Percentiles rank a stretch among this genome's conserved stretches.
Evolutionary conservation across 2,113 vertebrate genomes (phyloP).

Genomic region (Calyptommatus sinebrachiatus): DNA sequence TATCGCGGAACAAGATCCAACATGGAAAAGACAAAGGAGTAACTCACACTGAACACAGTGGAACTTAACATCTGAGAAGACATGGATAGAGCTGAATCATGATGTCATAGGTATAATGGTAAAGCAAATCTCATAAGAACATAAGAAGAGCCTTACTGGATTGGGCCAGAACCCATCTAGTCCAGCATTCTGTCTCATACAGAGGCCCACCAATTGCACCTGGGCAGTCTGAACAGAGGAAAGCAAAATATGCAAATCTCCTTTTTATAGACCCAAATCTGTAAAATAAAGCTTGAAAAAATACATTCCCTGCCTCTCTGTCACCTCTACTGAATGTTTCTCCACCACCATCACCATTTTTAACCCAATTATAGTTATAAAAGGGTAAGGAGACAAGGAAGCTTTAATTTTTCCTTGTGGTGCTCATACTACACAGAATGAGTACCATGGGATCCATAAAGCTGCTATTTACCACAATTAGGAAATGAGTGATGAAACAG

Average conservation of each 20-base stretch:
- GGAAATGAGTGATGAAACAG: conserved; percentile 3
- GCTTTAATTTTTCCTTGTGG: not conserved
- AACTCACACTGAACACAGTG: not conserved
- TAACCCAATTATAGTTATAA: not conserved
- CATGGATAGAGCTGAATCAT: not conserved
- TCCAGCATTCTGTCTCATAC: no score
- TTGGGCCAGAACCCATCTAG: no score
- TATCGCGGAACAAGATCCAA: no score
- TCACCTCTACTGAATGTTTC: not conserved
- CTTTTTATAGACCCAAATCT: no score
- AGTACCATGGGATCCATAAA: conserved; percentile 1
- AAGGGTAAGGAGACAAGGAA: not conserved
- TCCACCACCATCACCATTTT: not conserved
- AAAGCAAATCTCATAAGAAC: not conserved
- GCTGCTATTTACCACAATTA: conserved; percentile 34
- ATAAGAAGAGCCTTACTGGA: no score
- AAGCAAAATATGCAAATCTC: no score
- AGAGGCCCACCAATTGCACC: no score
- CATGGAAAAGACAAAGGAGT: not conserved
- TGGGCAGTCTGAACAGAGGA: no score
- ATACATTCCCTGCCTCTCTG: not conserved
- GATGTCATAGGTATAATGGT: not conserved
- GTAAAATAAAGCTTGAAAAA: no score
- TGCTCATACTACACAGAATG: not conserved
- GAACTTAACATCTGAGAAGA: not conserved